Evolutionary conservation across 2,113 vertebrate genomes (phyloP).

Genomic region (Struthidea cinerea): DNA sequence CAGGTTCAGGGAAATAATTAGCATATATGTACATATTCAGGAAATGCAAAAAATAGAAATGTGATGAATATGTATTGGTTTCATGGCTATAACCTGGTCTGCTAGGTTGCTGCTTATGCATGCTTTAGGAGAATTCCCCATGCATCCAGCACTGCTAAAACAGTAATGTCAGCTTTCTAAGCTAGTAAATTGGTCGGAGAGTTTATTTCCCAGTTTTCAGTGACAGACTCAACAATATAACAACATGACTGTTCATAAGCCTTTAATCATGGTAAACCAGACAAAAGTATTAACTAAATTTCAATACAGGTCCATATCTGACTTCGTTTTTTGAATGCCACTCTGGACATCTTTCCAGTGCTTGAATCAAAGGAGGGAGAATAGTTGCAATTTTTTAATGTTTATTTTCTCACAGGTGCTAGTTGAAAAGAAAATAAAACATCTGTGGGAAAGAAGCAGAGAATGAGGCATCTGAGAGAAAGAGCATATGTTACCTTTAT

Average conservation of each 20-base stretch:
- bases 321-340: not conserved
- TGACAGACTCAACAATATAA: not conserved
- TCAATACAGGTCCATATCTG: not conserved
- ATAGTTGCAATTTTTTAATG: not conserved
- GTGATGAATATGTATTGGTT: not conserved
- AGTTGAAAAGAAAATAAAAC: slow-evolving; percentile 1
- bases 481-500: not conserved
- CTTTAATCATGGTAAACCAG: not conserved
- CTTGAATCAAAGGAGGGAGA: not conserved
- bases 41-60: not conserved
- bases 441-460: not conserved
- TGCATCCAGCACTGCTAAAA: not conserved
- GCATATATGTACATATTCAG: too few relatives aligned
- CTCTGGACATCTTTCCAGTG: not conserved
- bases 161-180: not conserved
- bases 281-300: not conserved
- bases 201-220: not conserved
- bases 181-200: not conserved
- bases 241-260: not conserved
- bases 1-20: not conserved
- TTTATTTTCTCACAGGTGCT: not conserved
- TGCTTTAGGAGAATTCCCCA: not conserved
- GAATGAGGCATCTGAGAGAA: not conserved
- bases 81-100: not conserved
- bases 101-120: not conserved